Base-by-base conservation (phyloP, 2,797 vertebrate genomes). In the Sebastes reedi region DNA sequence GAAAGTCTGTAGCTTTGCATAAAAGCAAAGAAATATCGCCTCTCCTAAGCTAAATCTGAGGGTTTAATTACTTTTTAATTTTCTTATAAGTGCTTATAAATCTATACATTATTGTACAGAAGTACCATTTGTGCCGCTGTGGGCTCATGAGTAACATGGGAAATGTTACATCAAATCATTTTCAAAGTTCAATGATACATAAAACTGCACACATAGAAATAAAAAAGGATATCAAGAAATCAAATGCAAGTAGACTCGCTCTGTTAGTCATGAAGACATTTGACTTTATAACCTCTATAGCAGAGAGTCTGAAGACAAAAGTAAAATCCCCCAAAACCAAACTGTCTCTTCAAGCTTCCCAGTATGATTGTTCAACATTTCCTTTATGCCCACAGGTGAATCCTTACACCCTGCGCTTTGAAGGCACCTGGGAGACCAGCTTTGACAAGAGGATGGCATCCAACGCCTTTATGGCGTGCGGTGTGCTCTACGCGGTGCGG, bases 401-500 rank as follows among this genome's bases (percentile, higher is more conserved):
- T 88, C 98, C 98, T 0, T 99, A 99, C 93, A 99, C 98, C 0
- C 93, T 99, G 42, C 97, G 98, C 11, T 98, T 99, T 6, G 98
- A 99, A 89, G 97, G 97, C 72, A 99, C 98, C 0, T 99, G 98
- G 98, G 97, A 98, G 77, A 99, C 98, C 0, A 96, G 94, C 79
- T 99, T 98, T 5, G 97, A 98, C 90, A 99, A 99, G 83, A 96
- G 98, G 1, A 95, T 98, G 2, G 98, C 98, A 0, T 98, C 98
- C 84, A 97, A 99, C 1, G 98, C 98, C 80, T 99, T 99, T 94
- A 98, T 99, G 97, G 98, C 97, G 0, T 99, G 98, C 1, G 98
- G 98, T 0, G 97, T 99, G 7, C 97, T 99, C 2, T 99, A 99
- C 4, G 98, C 98, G 0, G 93, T 99, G 67, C 96, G 98, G 6